Conservation (phyloP, 2,113 vertebrate species). For the Heterochromis multidens region DNA sequence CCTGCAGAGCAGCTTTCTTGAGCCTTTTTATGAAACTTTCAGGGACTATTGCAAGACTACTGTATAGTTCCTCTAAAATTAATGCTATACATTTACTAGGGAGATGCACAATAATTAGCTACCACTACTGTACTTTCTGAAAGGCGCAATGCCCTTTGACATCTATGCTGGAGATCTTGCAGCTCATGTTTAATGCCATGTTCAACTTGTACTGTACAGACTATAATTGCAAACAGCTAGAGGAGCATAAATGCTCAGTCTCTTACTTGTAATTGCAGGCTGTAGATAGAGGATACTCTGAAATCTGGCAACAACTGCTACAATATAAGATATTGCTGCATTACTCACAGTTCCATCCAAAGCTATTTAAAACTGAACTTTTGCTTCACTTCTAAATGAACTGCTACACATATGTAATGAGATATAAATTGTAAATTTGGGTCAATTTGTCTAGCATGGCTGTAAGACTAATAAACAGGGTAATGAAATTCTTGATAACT, state of each 20-base stretch:
- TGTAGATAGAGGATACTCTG: not conserved
- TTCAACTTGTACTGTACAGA: not conserved
- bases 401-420: not conserved
- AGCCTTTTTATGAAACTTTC: not conserved
- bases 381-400: not conserved
- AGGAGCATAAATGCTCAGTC: not conserved
- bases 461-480: not conserved
- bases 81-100: not conserved
- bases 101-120: not conserved
- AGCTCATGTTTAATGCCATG: not conserved
- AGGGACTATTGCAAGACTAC: not conserved
- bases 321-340: not conserved
- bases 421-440: not conserved
- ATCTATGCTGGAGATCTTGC: not conserved
- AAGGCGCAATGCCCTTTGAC: not conserved
- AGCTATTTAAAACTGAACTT: not conserved
- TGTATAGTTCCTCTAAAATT: not conserved
- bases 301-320: not conserved
- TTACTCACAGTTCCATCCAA: not conserved
- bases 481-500: not conserved
- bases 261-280: not conserved
- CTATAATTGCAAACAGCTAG: not conserved
- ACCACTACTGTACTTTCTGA: not conserved
- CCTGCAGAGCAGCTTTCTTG: not conserved
- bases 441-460: not conserved